Conservation (phyloP, 2,888 invertebrate species). For the Spodoptera littoralis region DNA sequence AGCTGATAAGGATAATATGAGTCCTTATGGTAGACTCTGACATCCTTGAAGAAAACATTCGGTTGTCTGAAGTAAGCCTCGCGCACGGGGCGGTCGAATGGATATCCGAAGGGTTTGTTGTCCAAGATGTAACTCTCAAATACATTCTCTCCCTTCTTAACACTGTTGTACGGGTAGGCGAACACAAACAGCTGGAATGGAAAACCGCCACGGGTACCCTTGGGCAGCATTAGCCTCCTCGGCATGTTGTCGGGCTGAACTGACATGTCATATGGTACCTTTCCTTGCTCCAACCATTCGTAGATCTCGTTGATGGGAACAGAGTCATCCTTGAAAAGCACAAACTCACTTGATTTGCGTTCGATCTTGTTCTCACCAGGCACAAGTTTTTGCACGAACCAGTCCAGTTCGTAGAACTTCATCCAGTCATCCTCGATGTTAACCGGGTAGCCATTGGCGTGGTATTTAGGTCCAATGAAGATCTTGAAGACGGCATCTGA, state of each 20-base stretch:
- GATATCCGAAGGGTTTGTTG: conserved; percentile 88
- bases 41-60: conserved; percentile 90
- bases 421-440: conserved; percentile 87
- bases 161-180: conserved; percentile 86
- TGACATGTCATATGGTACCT: conserved; percentile 86
- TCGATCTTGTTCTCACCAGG: conserved; percentile 90
- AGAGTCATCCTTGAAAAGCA: conserved; percentile 90
- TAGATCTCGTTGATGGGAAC: conserved; percentile 89
- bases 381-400: conserved; percentile 88
- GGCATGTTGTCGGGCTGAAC: conserved; percentile 90
- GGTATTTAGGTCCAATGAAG: conserved; percentile 92
- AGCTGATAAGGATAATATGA: conserved; percentile 66
- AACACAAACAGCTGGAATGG: conserved; percentile 91
- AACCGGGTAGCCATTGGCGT: conserved; percentile 86
- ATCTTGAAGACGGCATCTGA: conserved; percentile 89
- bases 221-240: conserved; percentile 91
- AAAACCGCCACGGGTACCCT: conserved; percentile 91
- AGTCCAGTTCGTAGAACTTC: conserved; percentile 90
- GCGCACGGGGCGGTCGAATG: conserved; percentile 87
- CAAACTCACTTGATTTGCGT: conserved; percentile 90
- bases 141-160: conserved; percentile 71
- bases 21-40: conserved; percentile 86
- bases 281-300: conserved; percentile 86
- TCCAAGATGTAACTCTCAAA: conserved; percentile 76
- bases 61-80: conserved; percentile 84